These are phyloP conservation scores for Liolophura sinensis DNA, from an alignment of 1,140 invertebrate genomes.

Conservation along the genomic window DNA sequence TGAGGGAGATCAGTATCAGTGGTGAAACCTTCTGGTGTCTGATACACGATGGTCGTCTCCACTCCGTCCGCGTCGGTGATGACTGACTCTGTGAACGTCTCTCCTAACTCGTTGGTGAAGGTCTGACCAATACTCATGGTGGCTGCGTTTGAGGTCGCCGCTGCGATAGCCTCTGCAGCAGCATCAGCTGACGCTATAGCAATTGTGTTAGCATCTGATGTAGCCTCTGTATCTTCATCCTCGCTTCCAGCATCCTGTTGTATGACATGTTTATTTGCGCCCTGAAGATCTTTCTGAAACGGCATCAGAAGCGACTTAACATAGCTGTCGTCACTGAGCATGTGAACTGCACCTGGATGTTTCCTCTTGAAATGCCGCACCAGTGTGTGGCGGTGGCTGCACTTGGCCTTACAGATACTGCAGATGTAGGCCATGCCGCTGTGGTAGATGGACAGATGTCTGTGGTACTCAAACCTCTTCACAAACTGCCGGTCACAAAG, in stretches of 20 bases:
- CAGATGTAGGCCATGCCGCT: constrained; percentile 60
- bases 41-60: neutral
- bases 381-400: constrained; percentile 56
- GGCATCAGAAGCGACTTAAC: constrained; percentile 30
- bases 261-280: neutral
- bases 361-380: constrained; percentile 59
- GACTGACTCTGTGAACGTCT: neutral
- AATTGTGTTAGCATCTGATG: constrained; percentile 6
- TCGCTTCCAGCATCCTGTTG: constrained; percentile 26
- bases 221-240: constrained; percentile 13
- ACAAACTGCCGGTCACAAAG: constrained; percentile 60
- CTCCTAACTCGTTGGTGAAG: neutral
- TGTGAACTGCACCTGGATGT: constrained; percentile 42
- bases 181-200: constrained; percentile 5
- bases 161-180: constrained; percentile 6
- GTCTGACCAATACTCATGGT: neutral
- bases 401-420: constrained; percentile 55
- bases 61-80: constrained; percentile 11
- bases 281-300: neutral
- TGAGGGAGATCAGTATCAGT: constrained; percentile 26
- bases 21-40: constrained; percentile 2
- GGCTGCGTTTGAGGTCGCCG: neutral
- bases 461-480: constrained; percentile 56
- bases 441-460: constrained; percentile 58
- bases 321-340: constrained; percentile 33